phyloP scores from a whole-genome alignment of 2,888 invertebrate species.

The Serripes groenlandicus region DNA sequence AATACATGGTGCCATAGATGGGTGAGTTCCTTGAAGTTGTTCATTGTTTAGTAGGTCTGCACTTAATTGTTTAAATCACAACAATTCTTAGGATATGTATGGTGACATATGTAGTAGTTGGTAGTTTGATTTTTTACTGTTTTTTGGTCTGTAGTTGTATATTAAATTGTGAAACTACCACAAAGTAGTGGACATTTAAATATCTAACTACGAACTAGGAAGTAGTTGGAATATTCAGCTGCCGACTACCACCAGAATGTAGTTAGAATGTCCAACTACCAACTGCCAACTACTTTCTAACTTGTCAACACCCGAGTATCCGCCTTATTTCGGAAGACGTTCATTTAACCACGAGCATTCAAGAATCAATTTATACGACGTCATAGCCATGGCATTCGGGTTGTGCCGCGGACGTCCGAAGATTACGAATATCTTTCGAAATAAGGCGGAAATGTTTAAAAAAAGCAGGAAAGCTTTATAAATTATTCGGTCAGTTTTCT shows the following conservation, averaged over 20 bases:
- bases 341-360: not conserved
- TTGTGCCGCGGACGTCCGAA: not conserved
- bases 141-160: no score
- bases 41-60: not conserved
- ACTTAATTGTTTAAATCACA: not conserved
- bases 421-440: not conserved
- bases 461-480: not conserved
- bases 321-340: slow-evolving; percentile 1
- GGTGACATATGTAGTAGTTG: not conserved
- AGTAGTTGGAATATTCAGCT: not conserved
- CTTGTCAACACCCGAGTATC: not conserved
- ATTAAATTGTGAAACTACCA: no score
- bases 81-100: not conserved
- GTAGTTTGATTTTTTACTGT: no score
- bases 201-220: not conserved
- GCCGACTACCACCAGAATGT: not conserved
- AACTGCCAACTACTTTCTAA: not conserved
- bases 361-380: not conserved
- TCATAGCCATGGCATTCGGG: not conserved
- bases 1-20: slow-evolving; percentile 20
- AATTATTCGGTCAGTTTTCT: not conserved
- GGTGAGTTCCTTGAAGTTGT: not conserved
- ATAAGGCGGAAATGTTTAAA: not conserved
- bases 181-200: no score
- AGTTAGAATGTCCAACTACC: not conserved